Conservation (phyloP, 1,140 invertebrate genomes). For the Diorhabda sublineata region DNA sequence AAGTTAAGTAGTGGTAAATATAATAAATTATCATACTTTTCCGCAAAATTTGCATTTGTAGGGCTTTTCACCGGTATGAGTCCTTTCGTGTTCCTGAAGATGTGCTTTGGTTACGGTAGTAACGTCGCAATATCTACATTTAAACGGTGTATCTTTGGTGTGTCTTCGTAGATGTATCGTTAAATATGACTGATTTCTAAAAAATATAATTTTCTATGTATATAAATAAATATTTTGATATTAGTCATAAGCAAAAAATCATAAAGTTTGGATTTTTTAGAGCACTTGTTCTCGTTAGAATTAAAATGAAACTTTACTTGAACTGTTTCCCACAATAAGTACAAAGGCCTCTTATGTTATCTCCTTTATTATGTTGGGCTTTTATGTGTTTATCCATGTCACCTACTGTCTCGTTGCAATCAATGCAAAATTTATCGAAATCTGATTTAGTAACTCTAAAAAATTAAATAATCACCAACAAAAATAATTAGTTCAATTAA, state of each 20-base stretch:
- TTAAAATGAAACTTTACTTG: slow-evolving; percentile 12
- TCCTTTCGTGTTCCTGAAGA: slow-evolving; percentile 24
- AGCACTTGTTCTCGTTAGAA: not conserved
- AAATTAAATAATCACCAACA: too few relatives aligned
- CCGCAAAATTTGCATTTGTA: slow-evolving; percentile 29
- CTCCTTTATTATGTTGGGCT: not conserved
- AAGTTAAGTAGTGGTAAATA: not conserved
- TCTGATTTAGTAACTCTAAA: too few relatives aligned
- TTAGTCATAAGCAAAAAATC: not conserved
- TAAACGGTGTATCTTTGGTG: slow-evolving; percentile 21
- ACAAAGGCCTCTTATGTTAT: slow-evolving; percentile 17
- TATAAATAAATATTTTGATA: slow-evolving; percentile 6
- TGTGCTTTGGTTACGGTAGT: slow-evolving; percentile 16
- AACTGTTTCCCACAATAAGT: slow-evolving; percentile 27
- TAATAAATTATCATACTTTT: slow-evolving; percentile 21
- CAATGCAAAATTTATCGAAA: slow-evolving; percentile 20
- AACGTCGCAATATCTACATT: slow-evolving; percentile 19
- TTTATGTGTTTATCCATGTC: slow-evolving; percentile 6
- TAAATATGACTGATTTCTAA: slow-evolving; percentile 13
- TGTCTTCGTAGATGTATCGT: slow-evolving; percentile 17
- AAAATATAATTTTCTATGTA: not conserved
- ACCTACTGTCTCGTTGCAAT: slow-evolving; percentile 20
- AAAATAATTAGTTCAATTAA: too few relatives aligned
- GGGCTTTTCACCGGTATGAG: slow-evolving; percentile 31
- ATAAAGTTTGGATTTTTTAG: not conserved